Conservation (phyloP, 2,113 vertebrate genomes). For the Thunnus maccoyii region DNA sequence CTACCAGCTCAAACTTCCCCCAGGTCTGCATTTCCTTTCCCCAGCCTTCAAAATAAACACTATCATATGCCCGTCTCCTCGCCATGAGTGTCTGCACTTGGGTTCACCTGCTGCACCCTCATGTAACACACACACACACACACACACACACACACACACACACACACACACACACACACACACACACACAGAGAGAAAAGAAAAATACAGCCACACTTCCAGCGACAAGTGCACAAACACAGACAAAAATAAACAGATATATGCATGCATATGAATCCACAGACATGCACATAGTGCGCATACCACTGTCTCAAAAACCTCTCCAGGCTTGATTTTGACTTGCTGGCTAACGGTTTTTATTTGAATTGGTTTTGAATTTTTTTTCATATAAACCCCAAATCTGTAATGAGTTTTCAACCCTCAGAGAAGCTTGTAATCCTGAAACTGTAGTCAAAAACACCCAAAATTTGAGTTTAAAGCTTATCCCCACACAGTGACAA, state of each 20-base stretch:
- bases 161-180: neutral
- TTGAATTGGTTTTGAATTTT: neutral
- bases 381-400: neutral
- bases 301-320: neutral
- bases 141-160: conserved; percentile 6
- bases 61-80: too few relatives aligned
- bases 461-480: neutral
- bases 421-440: neutral
- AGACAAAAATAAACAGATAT: neutral
- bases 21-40: too few relatives aligned
- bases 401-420: conserved; percentile 5
- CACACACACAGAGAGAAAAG: neutral
- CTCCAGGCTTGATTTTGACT: neutral
- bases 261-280: neutral
- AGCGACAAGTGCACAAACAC: conserved; percentile 33
- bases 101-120: too few relatives aligned
- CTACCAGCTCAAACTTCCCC: too few relatives aligned
- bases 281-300: neutral
- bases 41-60: too few relatives aligned
- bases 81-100: too few relatives aligned
- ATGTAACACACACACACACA: neutral
- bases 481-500: neutral
- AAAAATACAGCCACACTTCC: conserved; percentile 29
- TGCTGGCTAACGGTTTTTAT: neutral
- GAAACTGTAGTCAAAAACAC: neutral